These are phyloP conservation scores for Caenorhabditis angaria DNA, from an alignment of 2,888 invertebrate genomes.

Conservation along the genomic window DNA sequence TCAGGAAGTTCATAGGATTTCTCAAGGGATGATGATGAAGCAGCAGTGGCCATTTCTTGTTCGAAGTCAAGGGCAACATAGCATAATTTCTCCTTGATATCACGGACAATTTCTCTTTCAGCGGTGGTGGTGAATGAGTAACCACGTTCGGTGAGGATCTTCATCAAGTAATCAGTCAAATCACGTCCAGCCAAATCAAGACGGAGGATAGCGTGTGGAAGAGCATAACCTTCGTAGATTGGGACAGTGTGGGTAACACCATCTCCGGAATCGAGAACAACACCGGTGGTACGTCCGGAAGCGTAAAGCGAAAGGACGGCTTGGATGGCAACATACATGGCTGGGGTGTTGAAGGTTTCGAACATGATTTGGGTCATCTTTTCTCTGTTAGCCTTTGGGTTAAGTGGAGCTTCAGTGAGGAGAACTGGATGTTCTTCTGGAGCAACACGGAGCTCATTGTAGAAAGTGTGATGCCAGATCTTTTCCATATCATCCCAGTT, in stretches of 20 bases:
- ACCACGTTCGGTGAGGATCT: conserved; percentile 17
- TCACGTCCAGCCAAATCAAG: conserved; percentile 18
- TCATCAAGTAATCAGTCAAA: conserved; percentile 19
- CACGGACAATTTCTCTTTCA: conserved; percentile 17
- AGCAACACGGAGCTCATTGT: conserved; percentile 16
- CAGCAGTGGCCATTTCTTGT: conserved; percentile 18
- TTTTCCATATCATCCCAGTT: conserved; percentile 19
- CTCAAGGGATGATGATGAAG: conserved; percentile 16
- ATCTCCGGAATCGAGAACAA: conserved; percentile 15
- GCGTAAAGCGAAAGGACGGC: conserved; percentile 81
- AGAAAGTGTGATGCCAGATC: conserved; percentile 19
- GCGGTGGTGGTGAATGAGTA: conserved; percentile 20
- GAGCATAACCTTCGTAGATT: conserved; percentile 17
- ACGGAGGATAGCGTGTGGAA: conserved; percentile 18
- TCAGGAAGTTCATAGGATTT: conserved; percentile 17
- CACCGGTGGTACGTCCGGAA: conserved; percentile 16
- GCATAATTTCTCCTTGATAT: conserved; percentile 18
- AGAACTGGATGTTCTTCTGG: conserved; percentile 18
- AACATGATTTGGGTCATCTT: conserved; percentile 19
- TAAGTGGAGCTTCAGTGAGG: conserved; percentile 18
- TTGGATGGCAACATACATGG: conserved; percentile 84
- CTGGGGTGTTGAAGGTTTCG: conserved; percentile 18
- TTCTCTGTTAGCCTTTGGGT: conserved; percentile 19
- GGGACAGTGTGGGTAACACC: conserved; percentile 17
- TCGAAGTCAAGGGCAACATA: conserved; percentile 16